Conservation (phyloP, 1,140 invertebrate species). For the Calliphora vicina region DNA sequence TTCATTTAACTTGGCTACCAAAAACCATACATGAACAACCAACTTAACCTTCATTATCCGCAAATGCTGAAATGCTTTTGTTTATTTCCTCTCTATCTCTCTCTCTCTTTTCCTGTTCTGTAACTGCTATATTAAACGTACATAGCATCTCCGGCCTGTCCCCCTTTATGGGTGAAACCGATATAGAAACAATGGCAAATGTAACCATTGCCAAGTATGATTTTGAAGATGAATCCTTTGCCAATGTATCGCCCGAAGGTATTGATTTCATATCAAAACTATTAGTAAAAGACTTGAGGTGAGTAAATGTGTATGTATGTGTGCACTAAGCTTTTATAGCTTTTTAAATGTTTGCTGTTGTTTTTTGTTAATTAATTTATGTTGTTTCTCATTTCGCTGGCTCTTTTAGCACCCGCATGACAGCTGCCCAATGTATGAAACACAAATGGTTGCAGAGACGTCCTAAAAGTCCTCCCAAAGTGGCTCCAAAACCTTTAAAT, state of each 20-base stretch:
- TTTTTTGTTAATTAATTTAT: background rate
- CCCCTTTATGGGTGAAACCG: constrained; percentile 97
- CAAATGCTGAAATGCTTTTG: background rate
- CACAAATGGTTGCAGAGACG: constrained; percentile 76
- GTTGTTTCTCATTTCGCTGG: background rate
- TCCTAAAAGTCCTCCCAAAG: constrained; percentile 56
- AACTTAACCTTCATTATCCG: background rate
- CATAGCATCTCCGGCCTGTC: constrained; percentile 92
- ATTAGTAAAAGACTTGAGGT: constrained; percentile 91
- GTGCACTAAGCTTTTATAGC: constrained; percentile 24
- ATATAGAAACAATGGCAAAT: constrained; percentile 97
- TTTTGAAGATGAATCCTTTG: constrained; percentile 93
- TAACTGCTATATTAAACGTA: background rate
- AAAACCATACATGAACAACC: background rate
- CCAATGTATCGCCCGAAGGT: constrained; percentile 88
- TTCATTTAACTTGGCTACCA: background rate
- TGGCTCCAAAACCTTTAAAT: constrained; percentile 47
- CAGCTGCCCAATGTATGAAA: constrained; percentile 76
- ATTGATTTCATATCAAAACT: constrained; percentile 92
- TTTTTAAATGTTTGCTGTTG: background rate
- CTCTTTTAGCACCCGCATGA: constrained; percentile 73
- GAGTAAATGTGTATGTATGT: too few relatives aligned
- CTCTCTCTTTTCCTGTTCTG: background rate
- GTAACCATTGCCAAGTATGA: constrained; percentile 95
- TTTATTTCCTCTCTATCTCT: background rate